Evolutionary conservation across 2,797 vertebrate genomes (phyloP), one percentile per base, ranked within the genome.

Genomic region (Peromyscus attwateri): DNA sequence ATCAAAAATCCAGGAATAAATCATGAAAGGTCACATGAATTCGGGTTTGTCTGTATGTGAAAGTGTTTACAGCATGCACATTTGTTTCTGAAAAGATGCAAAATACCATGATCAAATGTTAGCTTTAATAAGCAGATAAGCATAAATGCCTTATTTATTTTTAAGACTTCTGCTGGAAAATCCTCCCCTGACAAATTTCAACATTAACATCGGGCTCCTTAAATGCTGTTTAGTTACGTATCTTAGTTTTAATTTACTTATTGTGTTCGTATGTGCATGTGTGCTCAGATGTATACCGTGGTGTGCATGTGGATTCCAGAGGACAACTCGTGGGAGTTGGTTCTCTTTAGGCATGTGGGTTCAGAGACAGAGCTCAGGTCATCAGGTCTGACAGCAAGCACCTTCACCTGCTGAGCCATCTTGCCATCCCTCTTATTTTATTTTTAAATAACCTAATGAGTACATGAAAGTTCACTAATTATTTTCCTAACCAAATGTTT

Each of bases 1-100:
- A 93, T n/a, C 64, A 55, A 13, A 82, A 66, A 62, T 89, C 91
- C n/a, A 95, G 82, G 46, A 92, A 70, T 27, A 79, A 46, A 13
- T 57, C 23, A 6, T 17, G 21, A 14, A 64, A 82, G 70, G 23
- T 71, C 34, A 37, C 9, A 71, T 52, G 68, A 81, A 88, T 52
- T 94, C 64, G 49, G 34, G 6, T 60, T 21, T 7, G 71, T 46
- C 3, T 40, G 13, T 79, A 87, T 75, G 37, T 70, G 43, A 2
- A 14, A 70, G 21, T 37, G 43, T 79, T 92, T 17, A 27, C 29
- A 75, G n/a, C 64, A 73, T 89, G 62, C 43, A 88, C 79, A 89
- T 12, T 25, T 57, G 29, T 76, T 94, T 55, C 55, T 62, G 70
- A 87, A 83, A 87, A 79, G 71, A 40, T 79, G n/a, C 66, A 57